Percentiles rank a stretch among this genome's conserved stretches.
Evolutionary conservation across 2,888 invertebrate genomes (phyloP).

Genomic region (Scaptomyza flava): DNA sequence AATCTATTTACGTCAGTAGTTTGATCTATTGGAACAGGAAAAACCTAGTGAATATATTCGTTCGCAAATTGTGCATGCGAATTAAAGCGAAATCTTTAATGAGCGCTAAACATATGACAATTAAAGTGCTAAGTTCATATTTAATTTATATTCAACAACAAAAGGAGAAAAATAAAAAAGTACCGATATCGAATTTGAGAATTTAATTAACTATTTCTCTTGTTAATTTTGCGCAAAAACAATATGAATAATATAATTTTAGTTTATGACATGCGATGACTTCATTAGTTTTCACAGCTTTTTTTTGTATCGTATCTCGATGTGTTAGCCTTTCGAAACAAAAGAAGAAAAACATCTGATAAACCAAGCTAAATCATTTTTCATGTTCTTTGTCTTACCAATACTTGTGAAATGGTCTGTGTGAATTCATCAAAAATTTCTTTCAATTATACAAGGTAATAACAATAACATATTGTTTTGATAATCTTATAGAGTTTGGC

Average conservation of each 20-base stretch:
- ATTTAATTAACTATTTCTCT: slow-evolving; percentile 23
- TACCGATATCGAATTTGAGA: slow-evolving; percentile 10
- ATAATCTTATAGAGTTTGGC: neutral
- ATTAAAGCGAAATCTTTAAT: slow-evolving; percentile 31
- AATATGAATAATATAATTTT: slow-evolving; percentile 16
- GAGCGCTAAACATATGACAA: slow-evolving; percentile 57
- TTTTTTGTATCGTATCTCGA: slow-evolving; percentile 10
- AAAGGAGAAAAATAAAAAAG: neutral
- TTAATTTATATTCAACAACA: slow-evolving; percentile 8
- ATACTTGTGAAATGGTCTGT: slow-evolving; percentile 24
- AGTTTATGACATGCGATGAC: slow-evolving; percentile 20
- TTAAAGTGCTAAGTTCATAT: slow-evolving; percentile 56
- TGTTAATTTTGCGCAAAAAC: neutral
- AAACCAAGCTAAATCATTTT: slow-evolving; percentile 24
- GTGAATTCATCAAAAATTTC: slow-evolving; percentile 8
- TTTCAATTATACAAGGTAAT: neutral
- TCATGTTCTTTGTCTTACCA: slow-evolving; percentile 30
- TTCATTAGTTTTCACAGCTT: slow-evolving; percentile 3
- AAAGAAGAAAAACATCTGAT: slow-evolving; percentile 6
- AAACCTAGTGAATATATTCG: slow-evolving; percentile 3
- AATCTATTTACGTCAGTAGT: slow-evolving; percentile 10
- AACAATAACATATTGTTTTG: neutral
- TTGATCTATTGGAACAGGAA: slow-evolving; percentile 13
- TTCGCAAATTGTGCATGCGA: slow-evolving; percentile 7
- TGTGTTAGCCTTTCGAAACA: slow-evolving; percentile 16